Conservation (phyloP, 2,113 vertebrate species). For the Porphyrio hochstetteri region DNA sequence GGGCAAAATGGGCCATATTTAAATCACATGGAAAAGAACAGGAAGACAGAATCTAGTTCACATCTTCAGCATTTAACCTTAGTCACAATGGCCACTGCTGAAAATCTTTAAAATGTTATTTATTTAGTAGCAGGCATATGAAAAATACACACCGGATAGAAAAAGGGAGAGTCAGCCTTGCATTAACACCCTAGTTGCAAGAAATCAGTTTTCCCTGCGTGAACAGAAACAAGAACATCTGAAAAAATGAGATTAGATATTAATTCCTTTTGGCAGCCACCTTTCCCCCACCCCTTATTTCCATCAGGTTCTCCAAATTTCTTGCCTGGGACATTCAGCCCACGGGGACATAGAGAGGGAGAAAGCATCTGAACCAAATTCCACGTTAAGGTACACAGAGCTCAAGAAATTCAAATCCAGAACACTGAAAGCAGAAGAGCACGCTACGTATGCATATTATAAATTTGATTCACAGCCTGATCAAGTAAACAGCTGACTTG, state of each 20-base stretch:
- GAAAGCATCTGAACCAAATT: not conserved
- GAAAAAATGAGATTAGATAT: not conserved
- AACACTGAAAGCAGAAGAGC: not conserved
- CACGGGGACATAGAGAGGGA: not conserved
- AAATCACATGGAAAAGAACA: constrained; percentile 17
- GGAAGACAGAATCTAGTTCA: not conserved
- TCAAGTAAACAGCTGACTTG: constrained; percentile 19
- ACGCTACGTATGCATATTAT: not conserved
- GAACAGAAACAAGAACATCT: not conserved
- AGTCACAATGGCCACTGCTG: not conserved
- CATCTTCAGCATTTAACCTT: not conserved
- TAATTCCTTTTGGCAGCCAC: not conserved
- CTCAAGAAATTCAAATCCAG: not conserved
- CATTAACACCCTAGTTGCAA: not conserved
- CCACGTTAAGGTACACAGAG: not conserved
- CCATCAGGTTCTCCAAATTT: not conserved
- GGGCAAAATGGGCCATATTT: constrained; percentile 14
- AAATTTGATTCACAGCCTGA: constrained; percentile 6
- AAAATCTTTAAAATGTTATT: not conserved
- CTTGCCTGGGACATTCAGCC: not conserved
- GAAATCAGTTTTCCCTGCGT: not conserved
- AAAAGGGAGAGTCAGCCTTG: not conserved
- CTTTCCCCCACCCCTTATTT: not conserved
- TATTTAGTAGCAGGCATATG: not conserved
- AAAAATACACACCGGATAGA: not conserved